phyloP scores from a whole-genome alignment of 53 echinoderm and acorn worm genomes.

The Actinopyga echinites region DNA sequence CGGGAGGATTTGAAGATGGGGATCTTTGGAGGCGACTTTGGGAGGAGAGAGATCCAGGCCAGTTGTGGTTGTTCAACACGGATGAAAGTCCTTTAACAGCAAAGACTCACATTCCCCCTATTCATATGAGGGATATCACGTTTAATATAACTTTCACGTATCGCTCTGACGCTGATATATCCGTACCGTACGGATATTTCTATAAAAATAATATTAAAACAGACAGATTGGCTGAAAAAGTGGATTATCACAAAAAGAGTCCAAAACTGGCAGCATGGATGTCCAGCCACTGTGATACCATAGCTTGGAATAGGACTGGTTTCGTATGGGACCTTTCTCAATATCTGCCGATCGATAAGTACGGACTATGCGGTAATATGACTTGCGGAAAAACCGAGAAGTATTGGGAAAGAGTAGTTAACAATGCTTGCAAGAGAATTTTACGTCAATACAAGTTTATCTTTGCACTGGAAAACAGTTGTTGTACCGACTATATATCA shows the following conservation, averaged over 20 bases:
- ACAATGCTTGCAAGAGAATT: not conserved
- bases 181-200: not conserved
- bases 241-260: not conserved
- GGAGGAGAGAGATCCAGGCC: not conserved
- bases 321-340: slow-evolving; percentile 31
- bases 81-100: slow-evolving; percentile 27
- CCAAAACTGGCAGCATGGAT: slow-evolving; percentile 17
- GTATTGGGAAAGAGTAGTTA: not conserved
- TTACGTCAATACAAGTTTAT: slow-evolving; percentile 9
- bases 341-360: slow-evolving; percentile 14
- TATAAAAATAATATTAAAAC: not conserved
- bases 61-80: slow-evolving; percentile 16
- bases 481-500: slow-evolving; percentile 31
- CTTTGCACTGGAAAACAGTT: slow-evolving; percentile 32
- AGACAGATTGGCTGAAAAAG: not conserved
- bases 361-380: not conserved
- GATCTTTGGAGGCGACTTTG: slow-evolving; percentile 6
- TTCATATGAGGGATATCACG: not conserved
- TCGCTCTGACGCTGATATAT: slow-evolving; percentile 27
- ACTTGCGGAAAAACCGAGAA: not conserved
- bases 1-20: slow-evolving; percentile 19
- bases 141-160: slow-evolving; percentile 25
- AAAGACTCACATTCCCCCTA: slow-evolving; percentile 12
- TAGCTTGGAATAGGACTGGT: slow-evolving; percentile 24
- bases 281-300: slow-evolving; percentile 38